Evolutionary conservation across 1,140 invertebrate genomes (phyloP), one percentile per base, ranked within the genome.

Genomic region (Danaus melanippus): DNA sequence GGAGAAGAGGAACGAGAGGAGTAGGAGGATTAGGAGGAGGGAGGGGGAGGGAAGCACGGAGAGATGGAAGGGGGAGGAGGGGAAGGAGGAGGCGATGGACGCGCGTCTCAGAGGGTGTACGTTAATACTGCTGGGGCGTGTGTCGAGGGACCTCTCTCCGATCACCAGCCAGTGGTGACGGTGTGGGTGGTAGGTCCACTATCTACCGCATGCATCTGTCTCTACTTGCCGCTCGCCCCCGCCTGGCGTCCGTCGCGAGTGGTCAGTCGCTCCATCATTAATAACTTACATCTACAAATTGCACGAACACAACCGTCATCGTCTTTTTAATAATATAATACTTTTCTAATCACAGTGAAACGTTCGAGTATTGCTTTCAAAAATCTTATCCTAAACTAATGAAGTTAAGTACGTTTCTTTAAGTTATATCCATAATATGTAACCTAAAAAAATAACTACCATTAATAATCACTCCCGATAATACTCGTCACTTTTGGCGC

Each of bases 241-340:
- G 76, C 73, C 69, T 72, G 67, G 63, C 48, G 32, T 49, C 45
- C n/a, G 43, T 32, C 15, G 15, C 15, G n/a, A 15, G 15, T 3
- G 15, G 15, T 15, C 32, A 46, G 41, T 54, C 32, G 12, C 41
- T 10, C 10, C 46, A 10, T 41, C 40, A 15, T 40, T 54, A 55
- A 32, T 46, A 60, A 65, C 79, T 78, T 86, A 81, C 72, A 75
- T 55, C 80, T 84, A 86, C 57, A 58, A 84, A 86, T 86, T 86
- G 83, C 82, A 85, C 82, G 43, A 83, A 86, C 83, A 86, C 83
- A 86, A 86, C 83, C 83, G 74, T 79, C 60, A 66, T 74, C 77
- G 80, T 84, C 79, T 83, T 84, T 84, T 86, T 61, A 66, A 62
- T 60, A 59, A 58, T 67, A 67, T 80, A 83, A 83, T 83, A 85